These are phyloP conservation scores for Capreolus pygargus DNA, from an alignment of 2,113 vertebrate species.

Conservation along the genomic window DNA sequence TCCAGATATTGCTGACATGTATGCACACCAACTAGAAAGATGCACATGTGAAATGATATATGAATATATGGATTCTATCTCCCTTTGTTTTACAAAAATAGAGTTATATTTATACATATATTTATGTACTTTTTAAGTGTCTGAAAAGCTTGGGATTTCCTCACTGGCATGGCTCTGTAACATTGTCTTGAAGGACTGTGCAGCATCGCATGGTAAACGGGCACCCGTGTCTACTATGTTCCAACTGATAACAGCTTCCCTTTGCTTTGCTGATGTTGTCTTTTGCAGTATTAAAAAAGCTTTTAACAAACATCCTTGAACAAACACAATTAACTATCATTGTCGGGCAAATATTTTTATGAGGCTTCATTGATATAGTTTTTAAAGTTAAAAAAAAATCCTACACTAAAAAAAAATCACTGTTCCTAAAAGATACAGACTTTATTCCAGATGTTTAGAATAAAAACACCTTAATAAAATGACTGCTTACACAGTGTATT, in stretches of 20 bases:
- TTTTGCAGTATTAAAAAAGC: background rate
- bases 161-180: background rate
- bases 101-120: background rate
- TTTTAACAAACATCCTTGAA: background rate
- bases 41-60: background rate
- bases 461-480: background rate
- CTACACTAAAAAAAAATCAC: background rate
- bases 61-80: background rate
- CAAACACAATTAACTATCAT: background rate
- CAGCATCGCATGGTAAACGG: background rate
- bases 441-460: background rate
- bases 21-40: background rate
- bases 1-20: too few relatives aligned
- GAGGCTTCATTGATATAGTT: background rate
- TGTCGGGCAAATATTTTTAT: background rate
- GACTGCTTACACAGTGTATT: background rate
- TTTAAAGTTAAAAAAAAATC: background rate
- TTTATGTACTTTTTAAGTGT: background rate
- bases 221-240: accelerated
- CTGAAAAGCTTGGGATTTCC: background rate
- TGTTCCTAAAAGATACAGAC: background rate
- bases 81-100: background rate
- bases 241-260: background rate
- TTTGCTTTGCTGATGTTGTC: background rate
- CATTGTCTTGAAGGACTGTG: background rate